Evolutionary conservation across 1,140 invertebrate species (phyloP), one percentile per base, ranked within the genome.

Genomic region (Bombyx mandarina): DNA sequence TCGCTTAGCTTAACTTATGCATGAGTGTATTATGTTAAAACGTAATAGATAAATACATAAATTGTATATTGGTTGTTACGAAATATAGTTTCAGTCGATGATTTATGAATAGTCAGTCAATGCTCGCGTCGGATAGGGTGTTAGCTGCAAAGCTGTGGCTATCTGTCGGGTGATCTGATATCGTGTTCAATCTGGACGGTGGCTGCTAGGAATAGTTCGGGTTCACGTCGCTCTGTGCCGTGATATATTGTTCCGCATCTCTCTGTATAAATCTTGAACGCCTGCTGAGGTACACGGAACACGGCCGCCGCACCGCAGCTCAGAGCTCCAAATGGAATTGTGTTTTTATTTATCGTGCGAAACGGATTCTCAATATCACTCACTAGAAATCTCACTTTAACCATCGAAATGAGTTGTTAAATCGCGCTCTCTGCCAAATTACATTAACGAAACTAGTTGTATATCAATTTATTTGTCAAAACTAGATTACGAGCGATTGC

Each of bases 291-390:
- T 82, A 87, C 83, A 87, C 77, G 80, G 72, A 73, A 78, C 78
- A 72, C 69, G 73, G 79, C 74, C 76, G 81, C 71, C 65, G 73
- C 78, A 68, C 75, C 73, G 71, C 80, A 78, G 67, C 76, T 67
- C 69, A 70, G 67, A 77, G 81, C 81, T 77, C 84, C 78, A 81
- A 81, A 85, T 86, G 80, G 83, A 85, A 86, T 85, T 87, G 80
- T 87, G 73, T 87, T 87, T 87, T 87, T 87, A 87, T 87, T 87
- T 87, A 85, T 86, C 81, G 82, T 84, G 79, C 78, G 82, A 85
- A 85, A 78, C 75, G 75, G 73, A 68, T 73, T 26, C 75, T 70
- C 77, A 71, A 69, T 87, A 85, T 85, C 79, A 74, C 73, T 81
- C 79, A 81, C 74, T 79, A 65, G 76, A 72, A 73, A 83, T 83